phyloP scores from a whole-genome alignment of 2,113 vertebrate species.

The Gambusia affinis region DNA sequence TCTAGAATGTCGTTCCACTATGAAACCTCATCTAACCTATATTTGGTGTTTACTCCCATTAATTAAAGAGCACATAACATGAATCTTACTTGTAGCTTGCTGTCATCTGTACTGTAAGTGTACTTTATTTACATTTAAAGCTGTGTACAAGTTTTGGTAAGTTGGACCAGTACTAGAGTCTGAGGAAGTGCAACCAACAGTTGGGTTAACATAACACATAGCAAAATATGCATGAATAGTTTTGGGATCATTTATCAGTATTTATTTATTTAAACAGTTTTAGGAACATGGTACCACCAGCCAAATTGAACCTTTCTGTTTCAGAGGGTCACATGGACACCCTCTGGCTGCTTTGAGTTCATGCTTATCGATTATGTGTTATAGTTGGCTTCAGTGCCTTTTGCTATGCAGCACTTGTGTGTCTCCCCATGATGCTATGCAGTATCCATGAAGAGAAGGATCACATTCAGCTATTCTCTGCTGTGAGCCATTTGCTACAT shows the following conservation, averaged over 20 bases:
- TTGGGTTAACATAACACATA: no score
- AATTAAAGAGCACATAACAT: neutral
- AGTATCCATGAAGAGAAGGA: neutral
- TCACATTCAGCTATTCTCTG: no score
- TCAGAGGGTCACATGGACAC: constrained; percentile 38
- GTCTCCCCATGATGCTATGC: neutral
- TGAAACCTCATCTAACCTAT: neutral
- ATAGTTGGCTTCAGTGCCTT: constrained; percentile 17
- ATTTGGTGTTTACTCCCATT: neutral
- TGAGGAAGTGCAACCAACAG: no score
- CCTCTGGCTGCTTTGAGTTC: constrained; percentile 29
- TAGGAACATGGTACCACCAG: neutral
- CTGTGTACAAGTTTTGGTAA: neutral
- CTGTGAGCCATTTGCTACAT: no score
- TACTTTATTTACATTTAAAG: neutral
- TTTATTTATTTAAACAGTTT: no score
- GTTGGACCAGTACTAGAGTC: neutral
- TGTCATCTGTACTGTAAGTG: neutral
- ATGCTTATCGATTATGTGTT: constrained; percentile 41
- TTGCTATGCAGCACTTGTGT: constrained; percentile 23
- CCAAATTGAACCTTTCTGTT: neutral
- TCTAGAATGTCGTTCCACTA: neutral
- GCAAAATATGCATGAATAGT: no score
- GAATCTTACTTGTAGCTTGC: neutral
- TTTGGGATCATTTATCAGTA: no score